A percentile compares a stretch with the other conserved stretches of the same genome.
Conservation (phyloP, 2,888 invertebrate species). For the Macrophya alboannulata region DNA sequence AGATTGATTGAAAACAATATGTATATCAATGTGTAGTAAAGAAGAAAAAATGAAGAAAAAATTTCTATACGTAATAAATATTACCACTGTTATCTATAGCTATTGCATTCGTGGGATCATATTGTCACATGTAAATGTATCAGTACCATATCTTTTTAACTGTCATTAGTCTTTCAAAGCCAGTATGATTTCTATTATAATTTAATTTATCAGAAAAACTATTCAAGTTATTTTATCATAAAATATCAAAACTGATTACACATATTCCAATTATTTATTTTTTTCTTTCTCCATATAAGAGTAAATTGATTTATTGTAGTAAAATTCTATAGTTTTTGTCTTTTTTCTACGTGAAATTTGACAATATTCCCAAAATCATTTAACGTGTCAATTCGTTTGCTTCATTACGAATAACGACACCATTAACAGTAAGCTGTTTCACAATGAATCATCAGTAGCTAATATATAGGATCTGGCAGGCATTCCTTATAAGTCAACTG, state of each 20-base stretch:
- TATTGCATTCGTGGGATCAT: background rate
- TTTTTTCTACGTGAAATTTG: background rate
- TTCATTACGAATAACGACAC: conserved; percentile 23
- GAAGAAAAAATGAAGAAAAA: background rate
- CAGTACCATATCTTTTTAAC: background rate
- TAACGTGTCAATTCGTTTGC: background rate
- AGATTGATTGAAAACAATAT: background rate
- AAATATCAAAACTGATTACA: background rate
- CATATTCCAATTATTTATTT: no score
- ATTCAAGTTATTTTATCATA: background rate
- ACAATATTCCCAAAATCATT: background rate
- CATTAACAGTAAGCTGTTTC: background rate
- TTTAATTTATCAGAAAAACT: background rate
- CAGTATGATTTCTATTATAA: background rate
- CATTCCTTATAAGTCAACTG: conserved; percentile 51
- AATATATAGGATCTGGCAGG: conserved; percentile 46
- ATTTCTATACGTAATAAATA: background rate
- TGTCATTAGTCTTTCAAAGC: background rate
- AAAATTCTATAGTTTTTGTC: background rate
- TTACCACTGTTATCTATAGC: background rate
- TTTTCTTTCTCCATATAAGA: background rate
- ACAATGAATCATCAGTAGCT: conserved; percentile 50
- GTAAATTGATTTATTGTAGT: background rate
- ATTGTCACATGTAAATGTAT: background rate
- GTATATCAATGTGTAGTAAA: background rate